Evolutionary conservation across 1,140 invertebrate genomes (phyloP).

Genomic region (Coptotermes formosanus): DNA sequence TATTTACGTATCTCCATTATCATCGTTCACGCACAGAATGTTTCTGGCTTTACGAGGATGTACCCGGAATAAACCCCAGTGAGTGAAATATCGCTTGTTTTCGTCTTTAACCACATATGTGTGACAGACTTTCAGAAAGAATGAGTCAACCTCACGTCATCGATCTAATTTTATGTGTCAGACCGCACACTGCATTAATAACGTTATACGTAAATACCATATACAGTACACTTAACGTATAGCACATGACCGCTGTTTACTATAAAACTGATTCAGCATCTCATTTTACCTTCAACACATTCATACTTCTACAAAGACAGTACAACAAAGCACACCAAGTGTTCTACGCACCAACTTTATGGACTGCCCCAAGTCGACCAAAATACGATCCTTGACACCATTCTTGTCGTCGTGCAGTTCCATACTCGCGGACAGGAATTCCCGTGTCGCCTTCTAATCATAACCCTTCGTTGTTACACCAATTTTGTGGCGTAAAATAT

Average conservation of each 20-base stretch:
- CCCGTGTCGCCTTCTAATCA: neutral
- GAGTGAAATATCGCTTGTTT: neutral
- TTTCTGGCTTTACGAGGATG: neutral
- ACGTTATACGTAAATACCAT: no score
- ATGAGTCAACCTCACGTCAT: neutral
- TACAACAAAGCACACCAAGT: neutral
- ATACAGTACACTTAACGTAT: no score
- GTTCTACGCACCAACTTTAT: slow-evolving; percentile 50
- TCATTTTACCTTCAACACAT: neutral
- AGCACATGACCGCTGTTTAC: no score
- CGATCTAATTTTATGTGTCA: no score
- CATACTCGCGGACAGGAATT: slow-evolving; percentile 40
- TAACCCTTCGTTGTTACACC: neutral
- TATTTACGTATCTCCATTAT: neutral
- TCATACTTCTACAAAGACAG: neutral
- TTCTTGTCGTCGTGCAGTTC: slow-evolving; percentile 51
- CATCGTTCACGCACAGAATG: neutral
- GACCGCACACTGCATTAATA: no score
- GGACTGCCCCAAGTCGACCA: slow-evolving; percentile 51
- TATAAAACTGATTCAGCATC: neutral
- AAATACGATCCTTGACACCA: slow-evolving; percentile 48
- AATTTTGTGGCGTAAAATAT: neutral
- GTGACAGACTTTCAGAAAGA: neutral
- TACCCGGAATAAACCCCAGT: neutral
- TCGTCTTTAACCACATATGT: neutral